Evolutionary conservation across 1,140 invertebrate genomes (phyloP).

Genomic region (Drosophila athabasca): DNA sequence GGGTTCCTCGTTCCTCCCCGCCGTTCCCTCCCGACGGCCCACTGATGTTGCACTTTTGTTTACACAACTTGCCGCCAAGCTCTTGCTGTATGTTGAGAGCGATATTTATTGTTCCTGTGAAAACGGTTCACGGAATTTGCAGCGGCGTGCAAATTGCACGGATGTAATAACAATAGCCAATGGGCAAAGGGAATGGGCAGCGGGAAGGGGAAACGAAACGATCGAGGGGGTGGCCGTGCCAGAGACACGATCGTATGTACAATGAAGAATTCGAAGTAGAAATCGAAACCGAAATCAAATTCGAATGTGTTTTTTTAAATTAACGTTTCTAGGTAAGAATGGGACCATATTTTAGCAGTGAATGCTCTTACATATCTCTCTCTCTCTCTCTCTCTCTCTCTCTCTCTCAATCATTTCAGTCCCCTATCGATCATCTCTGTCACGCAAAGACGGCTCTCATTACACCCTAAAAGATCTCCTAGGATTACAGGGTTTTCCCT

Average conservation of each 20-base stretch:
- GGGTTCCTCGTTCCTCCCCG: background rate
- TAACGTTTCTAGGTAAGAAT: too few species aligned
- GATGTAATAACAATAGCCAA: constrained; percentile 50
- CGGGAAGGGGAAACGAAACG: too few species aligned
- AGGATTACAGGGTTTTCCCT: too few species aligned
- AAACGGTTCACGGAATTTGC: constrained; percentile 67
- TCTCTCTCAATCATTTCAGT: too few species aligned
- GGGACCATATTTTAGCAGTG: too few species aligned
- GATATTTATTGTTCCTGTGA: constrained; percentile 73
- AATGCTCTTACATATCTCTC: too few species aligned
- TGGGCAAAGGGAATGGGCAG: constrained; percentile 1
- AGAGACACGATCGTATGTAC: background rate
- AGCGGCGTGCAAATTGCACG: constrained; percentile 51
- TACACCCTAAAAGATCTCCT: too few species aligned
- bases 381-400: too few species aligned
- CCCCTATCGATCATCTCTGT: too few species aligned
- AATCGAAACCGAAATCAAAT: constrained; percentile 18
- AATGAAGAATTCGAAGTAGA: background rate
- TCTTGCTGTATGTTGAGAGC: constrained; percentile 60
- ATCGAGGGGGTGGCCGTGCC: background rate
- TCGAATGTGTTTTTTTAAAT: too few species aligned
- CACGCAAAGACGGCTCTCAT: too few species aligned
- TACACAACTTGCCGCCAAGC: constrained; percentile 64
- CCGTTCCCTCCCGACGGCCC: constrained; percentile 4
- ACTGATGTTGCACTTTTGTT: constrained; percentile 62